Conservation (phyloP, 2,888 invertebrate genomes). For the Empis livida region DNA sequence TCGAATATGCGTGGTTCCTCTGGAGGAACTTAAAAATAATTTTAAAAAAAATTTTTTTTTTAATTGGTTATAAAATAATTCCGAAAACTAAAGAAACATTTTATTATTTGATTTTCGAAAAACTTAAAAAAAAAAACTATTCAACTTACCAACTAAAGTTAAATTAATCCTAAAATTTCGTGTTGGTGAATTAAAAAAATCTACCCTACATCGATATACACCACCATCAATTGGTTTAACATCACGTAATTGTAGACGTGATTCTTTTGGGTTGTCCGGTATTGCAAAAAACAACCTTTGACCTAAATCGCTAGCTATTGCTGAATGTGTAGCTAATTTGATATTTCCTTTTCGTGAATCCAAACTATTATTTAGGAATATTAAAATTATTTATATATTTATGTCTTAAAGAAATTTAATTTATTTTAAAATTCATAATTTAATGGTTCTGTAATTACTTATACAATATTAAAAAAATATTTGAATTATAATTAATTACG, state of each 20-base stretch:
- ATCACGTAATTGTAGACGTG: constrained; percentile 59
- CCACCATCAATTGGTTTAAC: constrained; percentile 66
- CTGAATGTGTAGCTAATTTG: constrained; percentile 54
- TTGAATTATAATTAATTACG: no score
- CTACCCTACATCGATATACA: constrained; percentile 74
- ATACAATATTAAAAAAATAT: no score
- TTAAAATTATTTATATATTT: no score
- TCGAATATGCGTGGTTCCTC: constrained; percentile 71
- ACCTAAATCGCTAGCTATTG: constrained; percentile 65
- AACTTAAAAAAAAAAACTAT: constrained; percentile 1
- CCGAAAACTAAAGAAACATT: no score
- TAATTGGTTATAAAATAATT: no score
- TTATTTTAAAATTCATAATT: no score
- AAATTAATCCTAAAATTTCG: constrained; percentile 75
- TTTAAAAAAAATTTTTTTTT: no score
- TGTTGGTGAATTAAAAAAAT: constrained; percentile 80
- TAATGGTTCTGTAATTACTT: no score
- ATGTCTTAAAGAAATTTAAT: no score
- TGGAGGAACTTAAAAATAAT: constrained; percentile 51
- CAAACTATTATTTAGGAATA: constrained; percentile 40
- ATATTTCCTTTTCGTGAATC: constrained; percentile 64
- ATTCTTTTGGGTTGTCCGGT: constrained; percentile 56
- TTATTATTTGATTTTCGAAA: no score
- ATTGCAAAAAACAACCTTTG: constrained; percentile 60
- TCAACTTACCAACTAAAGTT: constrained; percentile 69